These are phyloP conservation scores for Heliornis fulica DNA, from an alignment of 2,113 vertebrate species.

Conservation along the genomic window DNA sequence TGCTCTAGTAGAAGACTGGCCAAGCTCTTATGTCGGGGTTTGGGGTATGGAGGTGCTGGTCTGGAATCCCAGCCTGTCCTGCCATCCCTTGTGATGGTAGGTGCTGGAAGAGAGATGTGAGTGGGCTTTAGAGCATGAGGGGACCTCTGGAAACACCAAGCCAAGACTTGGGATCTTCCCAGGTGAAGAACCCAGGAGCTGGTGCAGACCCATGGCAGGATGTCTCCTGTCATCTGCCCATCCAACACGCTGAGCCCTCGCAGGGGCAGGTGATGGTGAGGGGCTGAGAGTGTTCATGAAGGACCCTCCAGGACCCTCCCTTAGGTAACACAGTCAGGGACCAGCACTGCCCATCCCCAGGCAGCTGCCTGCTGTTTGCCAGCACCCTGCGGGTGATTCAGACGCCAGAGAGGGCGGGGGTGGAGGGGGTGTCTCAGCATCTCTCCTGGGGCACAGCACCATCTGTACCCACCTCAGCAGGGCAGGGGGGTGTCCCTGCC, in stretches of 20 bases:
- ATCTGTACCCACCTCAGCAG: fast-evolving
- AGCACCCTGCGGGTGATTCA: fast-evolving
- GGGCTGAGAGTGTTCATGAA: neutral
- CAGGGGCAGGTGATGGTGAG: neutral
- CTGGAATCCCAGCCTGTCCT: neutral
- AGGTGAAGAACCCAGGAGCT: neutral
- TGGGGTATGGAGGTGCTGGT: neutral
- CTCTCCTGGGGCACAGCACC: neutral
- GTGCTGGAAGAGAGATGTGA: neutral
- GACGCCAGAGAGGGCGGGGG: neutral
- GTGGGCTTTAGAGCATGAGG: fast-evolving
- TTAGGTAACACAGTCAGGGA: too few species aligned
- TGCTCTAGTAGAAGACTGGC: neutral
- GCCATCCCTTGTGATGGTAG: neutral
- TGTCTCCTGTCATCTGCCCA: neutral
- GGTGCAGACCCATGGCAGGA: neutral
- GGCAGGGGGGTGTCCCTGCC: neutral
- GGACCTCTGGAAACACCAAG: neutral
- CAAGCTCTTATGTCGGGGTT: neutral
- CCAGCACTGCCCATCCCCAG: neutral
- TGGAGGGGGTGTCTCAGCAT: neutral
- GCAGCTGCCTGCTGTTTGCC: neutral
- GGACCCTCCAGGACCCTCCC: neutral
- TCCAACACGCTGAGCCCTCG: fast-evolving
- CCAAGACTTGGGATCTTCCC: neutral